phyloP scores from a whole-genome alignment of 1,140 invertebrate genomes.

The Cepaea nemoralis region DNA sequence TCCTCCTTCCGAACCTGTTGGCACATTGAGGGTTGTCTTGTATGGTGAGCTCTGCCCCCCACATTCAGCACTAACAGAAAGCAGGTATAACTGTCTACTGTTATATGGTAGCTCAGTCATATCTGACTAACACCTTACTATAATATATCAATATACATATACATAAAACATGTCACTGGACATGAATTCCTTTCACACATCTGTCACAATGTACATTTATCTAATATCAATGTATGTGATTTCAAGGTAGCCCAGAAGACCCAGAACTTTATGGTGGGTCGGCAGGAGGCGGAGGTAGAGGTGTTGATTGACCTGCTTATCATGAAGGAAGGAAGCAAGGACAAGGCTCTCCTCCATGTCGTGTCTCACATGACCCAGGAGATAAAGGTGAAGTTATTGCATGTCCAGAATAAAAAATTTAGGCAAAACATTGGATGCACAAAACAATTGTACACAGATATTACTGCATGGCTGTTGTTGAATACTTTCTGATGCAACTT shows the following conservation, averaged over 20 bases:
- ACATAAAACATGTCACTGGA: no score
- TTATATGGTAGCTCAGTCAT: neutral
- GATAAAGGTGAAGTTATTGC: slow-evolving; percentile 57
- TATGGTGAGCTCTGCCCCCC: no score
- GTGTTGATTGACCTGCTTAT: slow-evolving; percentile 60
- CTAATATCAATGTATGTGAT: neutral
- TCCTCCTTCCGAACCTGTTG: no score
- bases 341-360: slow-evolving; percentile 60
- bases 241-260: slow-evolving; percentile 61
- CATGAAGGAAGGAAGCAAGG: slow-evolving; percentile 51
- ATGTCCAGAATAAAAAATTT: no score
- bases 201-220: neutral
- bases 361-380: slow-evolving; percentile 56
- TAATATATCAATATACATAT: no score
- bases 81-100: neutral
- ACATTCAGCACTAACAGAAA: no score
- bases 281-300: slow-evolving; percentile 63
- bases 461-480: no score
- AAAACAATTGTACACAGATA: no score
- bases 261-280: slow-evolving; percentile 55
- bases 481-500: no score
- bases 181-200: neutral
- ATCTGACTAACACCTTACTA: neutral
- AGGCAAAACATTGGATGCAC: no score
- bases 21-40: no score